These are phyloP conservation scores for Meles meles DNA, from an alignment of 2,113 vertebrate genomes.

Conservation along the genomic window DNA sequence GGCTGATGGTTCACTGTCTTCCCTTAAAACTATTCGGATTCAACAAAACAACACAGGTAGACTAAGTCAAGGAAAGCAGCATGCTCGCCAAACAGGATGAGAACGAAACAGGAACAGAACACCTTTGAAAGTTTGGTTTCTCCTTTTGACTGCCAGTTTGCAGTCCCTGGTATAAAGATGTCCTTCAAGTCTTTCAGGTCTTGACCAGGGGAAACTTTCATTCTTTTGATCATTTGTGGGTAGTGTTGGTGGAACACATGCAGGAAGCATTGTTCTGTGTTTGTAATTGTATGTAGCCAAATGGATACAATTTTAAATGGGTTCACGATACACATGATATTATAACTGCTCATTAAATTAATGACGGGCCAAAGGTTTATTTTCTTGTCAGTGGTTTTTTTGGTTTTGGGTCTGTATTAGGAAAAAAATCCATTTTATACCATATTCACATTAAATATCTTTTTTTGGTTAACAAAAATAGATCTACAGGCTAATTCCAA, in stretches of 20 bases:
- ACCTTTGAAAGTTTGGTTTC: not conserved
- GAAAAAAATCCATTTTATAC: not conserved
- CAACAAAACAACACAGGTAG: not conserved
- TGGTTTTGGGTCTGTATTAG: not conserved
- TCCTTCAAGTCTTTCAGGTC: not conserved
- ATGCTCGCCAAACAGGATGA: not conserved
- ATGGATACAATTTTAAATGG: not conserved
- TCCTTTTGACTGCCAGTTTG: not conserved
- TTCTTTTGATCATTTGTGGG: not conserved
- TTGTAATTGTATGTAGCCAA: not conserved
- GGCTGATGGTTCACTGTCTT: not conserved
- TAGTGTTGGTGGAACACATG: not conserved
- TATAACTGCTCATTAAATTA: not conserved
- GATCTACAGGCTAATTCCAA: not conserved
- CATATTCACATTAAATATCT: not conserved
- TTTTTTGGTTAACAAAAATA: not conserved
- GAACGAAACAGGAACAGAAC: not conserved
- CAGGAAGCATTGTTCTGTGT: not conserved
- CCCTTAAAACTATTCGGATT: not conserved
- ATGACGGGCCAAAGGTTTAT: not conserved
- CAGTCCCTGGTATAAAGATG: not conserved
- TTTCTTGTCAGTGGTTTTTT: not conserved
- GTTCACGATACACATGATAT: not conserved
- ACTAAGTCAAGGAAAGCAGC: not conserved
- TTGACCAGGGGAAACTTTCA: not conserved